Percentiles rank a stretch among this genome's conserved stretches.
These are phyloP conservation scores for Urophycis tenuis DNA, from an alignment of 2,797 vertebrate species.

Conservation along the genomic window DNA sequence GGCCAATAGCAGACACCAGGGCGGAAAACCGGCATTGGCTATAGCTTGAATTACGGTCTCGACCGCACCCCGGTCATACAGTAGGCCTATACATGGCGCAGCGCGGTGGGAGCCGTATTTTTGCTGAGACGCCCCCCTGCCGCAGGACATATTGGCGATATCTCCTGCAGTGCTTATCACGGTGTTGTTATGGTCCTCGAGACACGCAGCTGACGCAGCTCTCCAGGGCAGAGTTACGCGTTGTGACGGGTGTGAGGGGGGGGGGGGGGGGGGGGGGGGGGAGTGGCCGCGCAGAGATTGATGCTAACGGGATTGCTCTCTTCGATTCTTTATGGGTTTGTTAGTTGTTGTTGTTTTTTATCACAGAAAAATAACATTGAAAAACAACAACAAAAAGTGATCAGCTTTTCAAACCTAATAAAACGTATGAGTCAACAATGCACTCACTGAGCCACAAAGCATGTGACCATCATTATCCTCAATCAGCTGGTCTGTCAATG, in stretches of 20 bases:
- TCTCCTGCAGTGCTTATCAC: conserved; percentile 53
- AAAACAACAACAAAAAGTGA: not conserved
- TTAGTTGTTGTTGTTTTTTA: not conserved
- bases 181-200: conserved; percentile 32
- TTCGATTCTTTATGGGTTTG: not conserved
- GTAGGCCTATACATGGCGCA: conserved; percentile 37
- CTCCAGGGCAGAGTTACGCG: not conserved
- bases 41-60: conserved; percentile 51
- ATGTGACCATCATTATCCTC: not conserved
- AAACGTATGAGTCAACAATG: not conserved
- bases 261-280: not conserved
- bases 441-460: not conserved
- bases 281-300: not conserved
- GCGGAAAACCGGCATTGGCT: conserved; percentile 51
- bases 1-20: conserved; percentile 34
- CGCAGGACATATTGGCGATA: conserved; percentile 60
- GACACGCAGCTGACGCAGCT: conserved; percentile 43
- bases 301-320: not conserved
- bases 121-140: conserved; percentile 57
- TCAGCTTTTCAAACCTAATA: not conserved
- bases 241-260: not conserved
- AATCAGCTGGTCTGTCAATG: not conserved
- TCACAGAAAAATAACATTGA: not conserved
- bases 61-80: conserved; percentile 46
- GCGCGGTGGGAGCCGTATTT: conserved; percentile 53